Evolutionary conservation across 2,888 invertebrate genomes (phyloP).

Genomic region (Pogonocherus hispidulus): DNA sequence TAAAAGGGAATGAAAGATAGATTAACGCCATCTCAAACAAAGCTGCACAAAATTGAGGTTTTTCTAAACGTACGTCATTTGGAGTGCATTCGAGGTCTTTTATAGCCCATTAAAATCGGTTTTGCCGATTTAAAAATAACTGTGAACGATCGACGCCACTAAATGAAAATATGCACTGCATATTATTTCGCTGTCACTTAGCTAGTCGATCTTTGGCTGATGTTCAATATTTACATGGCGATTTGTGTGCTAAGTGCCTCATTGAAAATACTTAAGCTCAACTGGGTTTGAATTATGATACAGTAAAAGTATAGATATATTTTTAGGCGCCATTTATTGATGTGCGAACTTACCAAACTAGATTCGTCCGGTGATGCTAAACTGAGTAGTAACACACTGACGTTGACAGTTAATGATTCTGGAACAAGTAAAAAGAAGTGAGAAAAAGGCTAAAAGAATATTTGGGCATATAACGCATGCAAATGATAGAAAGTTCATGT

Average conservation of each 20-base stretch:
- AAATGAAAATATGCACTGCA: slow-evolving; percentile 15
- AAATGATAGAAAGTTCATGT: too few relatives aligned
- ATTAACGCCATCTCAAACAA: neutral
- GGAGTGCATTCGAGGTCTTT: neutral
- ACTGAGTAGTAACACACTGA: slow-evolving; percentile 93
- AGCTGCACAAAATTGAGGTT: neutral
- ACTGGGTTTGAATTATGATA: too few relatives aligned
- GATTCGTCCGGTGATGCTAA: slow-evolving; percentile 97
- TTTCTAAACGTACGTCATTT: neutral
- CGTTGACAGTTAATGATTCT: slow-evolving; percentile 94
- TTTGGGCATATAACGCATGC: too few relatives aligned
- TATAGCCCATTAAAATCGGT: neutral
- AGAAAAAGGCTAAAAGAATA: neutral
- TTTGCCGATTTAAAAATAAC: slow-evolving; percentile 19
- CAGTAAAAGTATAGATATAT: too few relatives aligned
- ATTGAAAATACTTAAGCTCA: neutral
- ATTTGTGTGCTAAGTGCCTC: neutral
- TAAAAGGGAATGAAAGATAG: too few relatives aligned
- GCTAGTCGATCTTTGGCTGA: neutral
- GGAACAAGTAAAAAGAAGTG: slow-evolving; percentile 67
- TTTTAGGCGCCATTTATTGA: too few relatives aligned
- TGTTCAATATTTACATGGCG: slow-evolving; percentile 15
- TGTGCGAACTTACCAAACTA: slow-evolving; percentile 94
- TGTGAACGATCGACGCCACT: neutral
- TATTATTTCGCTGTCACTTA: slow-evolving; percentile 9